Base-by-base conservation (phyloP, 2,113 vertebrate genomes). In the Hippolais icterina region DNA sequence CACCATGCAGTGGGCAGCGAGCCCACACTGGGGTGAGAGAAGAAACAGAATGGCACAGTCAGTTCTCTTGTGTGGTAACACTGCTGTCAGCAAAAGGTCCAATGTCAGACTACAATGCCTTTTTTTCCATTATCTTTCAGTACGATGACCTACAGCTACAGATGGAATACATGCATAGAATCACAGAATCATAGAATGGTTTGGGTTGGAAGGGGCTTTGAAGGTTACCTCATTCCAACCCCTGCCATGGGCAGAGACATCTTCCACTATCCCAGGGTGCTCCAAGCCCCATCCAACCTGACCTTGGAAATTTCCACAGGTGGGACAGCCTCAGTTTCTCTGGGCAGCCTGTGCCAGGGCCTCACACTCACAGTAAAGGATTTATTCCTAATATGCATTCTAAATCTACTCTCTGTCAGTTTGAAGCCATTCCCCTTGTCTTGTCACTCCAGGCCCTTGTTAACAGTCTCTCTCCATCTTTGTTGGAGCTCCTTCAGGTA, bases 1-100 rank as follows among this genome's bases (percentile, higher is more conserved):
- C 50, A 64, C 25, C 0, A 1, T 10, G 50, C 57, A 72, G 29
- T 22, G 50, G 57, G 59, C 86, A 80, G 50, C 0, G 1, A 81
- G 59, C 76, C 66, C 22, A 4, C 35, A 10, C 35, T 23, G 59
- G 49, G 29, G 31, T 18, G 14, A 37, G 59, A 37, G 25, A 64
- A 57, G n/a, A 93, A 84, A 31, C 18, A 83, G 53, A 93, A 65
- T 7, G 18, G 23, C 50, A 59, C 27, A 50, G 39, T 63, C 50
- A 39, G 61, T 54, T 29, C 54, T 72, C 59, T 57, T 86, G 28
- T 77, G 23, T n/a, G 49, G 37, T 22, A 52, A 33, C 70, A 60
- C 16, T 57, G 21, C 28, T 74, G 52, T 71, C 69, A 79, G 71
- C 59, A 88, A 93, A 86, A 18, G 21, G 44, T 75, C 66, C 35